These are phyloP conservation scores for Callimorpha dominula DNA, from an alignment of 2,888 invertebrate species.

Conservation along the genomic window DNA sequence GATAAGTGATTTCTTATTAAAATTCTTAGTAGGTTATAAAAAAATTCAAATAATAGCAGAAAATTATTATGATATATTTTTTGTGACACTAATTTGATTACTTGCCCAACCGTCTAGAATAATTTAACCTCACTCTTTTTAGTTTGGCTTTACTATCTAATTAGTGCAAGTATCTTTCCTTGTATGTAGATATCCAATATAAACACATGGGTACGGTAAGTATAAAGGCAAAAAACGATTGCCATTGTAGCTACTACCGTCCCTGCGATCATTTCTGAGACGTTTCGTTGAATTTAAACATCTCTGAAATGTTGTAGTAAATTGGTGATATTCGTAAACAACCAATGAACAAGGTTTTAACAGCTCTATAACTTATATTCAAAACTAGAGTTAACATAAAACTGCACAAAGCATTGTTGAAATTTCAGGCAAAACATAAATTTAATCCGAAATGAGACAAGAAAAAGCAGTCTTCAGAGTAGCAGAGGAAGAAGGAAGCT, in stretches of 20 bases:
- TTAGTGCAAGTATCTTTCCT: not conserved
- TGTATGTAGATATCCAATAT: not conserved
- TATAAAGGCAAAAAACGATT: not conserved
- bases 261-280: not conserved
- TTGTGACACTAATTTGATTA: not conserved
- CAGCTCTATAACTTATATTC: not conserved
- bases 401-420: constrained; percentile 66
- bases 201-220: not conserved
- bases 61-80: not conserved
- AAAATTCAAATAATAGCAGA: not conserved
- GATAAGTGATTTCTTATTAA: not conserved
- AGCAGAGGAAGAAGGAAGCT: constrained; percentile 71
- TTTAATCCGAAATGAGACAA: constrained; percentile 46
- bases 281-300: not conserved
- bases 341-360: not conserved
- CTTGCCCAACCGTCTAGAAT: not conserved
- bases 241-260: not conserved
- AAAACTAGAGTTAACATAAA: constrained; percentile 4
- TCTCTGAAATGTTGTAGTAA: not conserved
- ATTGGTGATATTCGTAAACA: not conserved
- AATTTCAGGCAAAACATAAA: constrained; percentile 51
- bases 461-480: constrained; percentile 64
- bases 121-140: too few relatives aligned
- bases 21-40: not conserved
- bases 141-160: not conserved